Base-by-base conservation (phyloP, 64 coral and sea anemone genomes). In the Pocillopora verrucosa region DNA sequence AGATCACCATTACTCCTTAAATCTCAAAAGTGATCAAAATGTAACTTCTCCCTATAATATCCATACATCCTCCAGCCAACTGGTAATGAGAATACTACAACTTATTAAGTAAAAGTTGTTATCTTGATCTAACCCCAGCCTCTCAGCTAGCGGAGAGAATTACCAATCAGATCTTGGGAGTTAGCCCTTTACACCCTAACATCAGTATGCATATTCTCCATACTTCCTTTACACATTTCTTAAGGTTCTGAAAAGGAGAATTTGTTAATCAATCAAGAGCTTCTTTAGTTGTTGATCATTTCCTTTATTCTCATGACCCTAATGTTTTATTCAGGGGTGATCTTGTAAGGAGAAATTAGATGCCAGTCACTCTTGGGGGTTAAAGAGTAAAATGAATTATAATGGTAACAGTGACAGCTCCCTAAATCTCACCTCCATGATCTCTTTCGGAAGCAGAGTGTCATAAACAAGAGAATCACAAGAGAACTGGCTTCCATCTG, bases 401-500 rank as follows among this genome's bases (percentile, higher is more conserved):
- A 51, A 51, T 51, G 41, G 41, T 7, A 51, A 51, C 41, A 0
- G 41, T 51, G 41, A 16, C 36, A 64, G 13, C 7, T 59, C 5
- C 12, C 11, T 26, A 62, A 24, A 25, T 35, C 51, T 87, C 56
- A 87, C 90, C 75, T 92, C 90, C 13, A 92, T 67, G 1, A 69
- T 76, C 34, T 79, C 74, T 56, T 80, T 79, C 14, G 90, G 90
- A 12, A 92, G 38, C 58, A 92, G 36, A 13, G 84, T 92, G 51
- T 92, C 84, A 68, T 92, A 92, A 57, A 92, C 75, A 26, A 92
- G 83, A 34, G 90, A 77, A 80, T 92, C 90, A 78, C 79, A 92
- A 58, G 74, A 79, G 24, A 87, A 84, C 24, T 60, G 84, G 30
- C 76, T 92, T 25, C 90, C 90, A 80, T 92, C 90, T 92, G 56